Conservation (phyloP, 2,113 vertebrate genomes). For the Coracopsis vasa region DNA sequence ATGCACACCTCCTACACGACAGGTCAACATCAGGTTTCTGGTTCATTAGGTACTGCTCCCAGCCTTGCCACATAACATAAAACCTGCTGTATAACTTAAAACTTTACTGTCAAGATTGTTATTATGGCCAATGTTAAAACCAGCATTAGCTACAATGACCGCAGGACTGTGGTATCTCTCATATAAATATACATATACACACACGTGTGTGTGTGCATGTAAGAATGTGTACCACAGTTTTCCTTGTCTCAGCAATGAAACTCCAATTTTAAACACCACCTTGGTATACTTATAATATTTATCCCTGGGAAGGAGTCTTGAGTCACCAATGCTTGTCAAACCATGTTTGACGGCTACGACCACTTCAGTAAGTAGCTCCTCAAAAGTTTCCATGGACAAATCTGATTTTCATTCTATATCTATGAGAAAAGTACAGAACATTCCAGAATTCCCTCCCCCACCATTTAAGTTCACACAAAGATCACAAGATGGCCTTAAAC, state of each 20-base stretch:
- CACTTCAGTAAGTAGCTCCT: background rate
- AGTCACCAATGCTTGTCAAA: background rate
- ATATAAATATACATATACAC: accelerated
- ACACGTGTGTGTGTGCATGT: accelerated
- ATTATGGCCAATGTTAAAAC: background rate
- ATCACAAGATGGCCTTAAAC: background rate
- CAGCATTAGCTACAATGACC: background rate
- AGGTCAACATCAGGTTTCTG: background rate
- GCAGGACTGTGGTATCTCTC: background rate
- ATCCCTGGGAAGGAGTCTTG: background rate
- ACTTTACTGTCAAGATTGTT: background rate
- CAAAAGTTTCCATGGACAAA: background rate
- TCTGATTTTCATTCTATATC: background rate
- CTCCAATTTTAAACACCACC: background rate
- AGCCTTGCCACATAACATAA: background rate
- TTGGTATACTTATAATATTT: background rate
- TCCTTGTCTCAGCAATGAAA: background rate
- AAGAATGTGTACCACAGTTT: background rate
- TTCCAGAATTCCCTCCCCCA: background rate
- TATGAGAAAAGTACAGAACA: background rate
- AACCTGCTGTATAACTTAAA: background rate
- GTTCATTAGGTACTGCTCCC: background rate
- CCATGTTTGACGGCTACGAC: background rate
- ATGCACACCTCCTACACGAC: background rate
- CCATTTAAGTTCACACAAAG: background rate